A percentile compares a stretch with the other conserved stretches of the same genome.
Evolutionary conservation across 2,888 invertebrate species (phyloP).

Genomic region (Aphrophora alni): DNA sequence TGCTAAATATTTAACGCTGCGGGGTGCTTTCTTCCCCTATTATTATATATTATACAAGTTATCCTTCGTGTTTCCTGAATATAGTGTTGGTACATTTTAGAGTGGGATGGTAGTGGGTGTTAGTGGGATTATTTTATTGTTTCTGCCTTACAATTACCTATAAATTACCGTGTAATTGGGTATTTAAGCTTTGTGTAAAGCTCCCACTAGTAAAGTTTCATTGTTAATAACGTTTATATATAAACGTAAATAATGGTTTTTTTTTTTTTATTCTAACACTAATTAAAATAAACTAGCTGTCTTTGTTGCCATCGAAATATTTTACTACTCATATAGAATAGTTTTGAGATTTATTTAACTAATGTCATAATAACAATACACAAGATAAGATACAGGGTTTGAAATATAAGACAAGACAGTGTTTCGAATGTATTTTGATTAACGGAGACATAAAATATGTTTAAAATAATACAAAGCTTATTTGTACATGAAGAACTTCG

Average conservation of each 20-base stretch:
- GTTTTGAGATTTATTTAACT: no score
- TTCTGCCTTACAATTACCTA: slow-evolving; percentile 4
- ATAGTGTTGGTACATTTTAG: neutral
- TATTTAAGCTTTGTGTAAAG: neutral
- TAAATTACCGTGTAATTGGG: neutral
- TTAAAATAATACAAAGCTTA: no score
- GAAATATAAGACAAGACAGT: no score
- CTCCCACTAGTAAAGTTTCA: neutral
- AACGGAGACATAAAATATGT: no score
- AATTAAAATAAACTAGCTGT: no score
- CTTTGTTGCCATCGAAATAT: no score
- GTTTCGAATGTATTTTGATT: no score
- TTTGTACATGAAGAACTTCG: no score
- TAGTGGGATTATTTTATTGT: neutral
- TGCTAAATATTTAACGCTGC: neutral
- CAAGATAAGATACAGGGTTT: no score
- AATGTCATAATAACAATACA: no score
- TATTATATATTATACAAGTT: neutral
- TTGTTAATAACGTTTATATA: neutral
- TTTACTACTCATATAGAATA: no score
- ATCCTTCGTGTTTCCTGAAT: neutral
- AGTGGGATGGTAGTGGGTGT: neutral
- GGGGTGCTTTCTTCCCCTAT: neutral
- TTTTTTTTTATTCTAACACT: no score
- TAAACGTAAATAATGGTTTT: neutral